Evolutionary conservation across 2,113 vertebrate species (phyloP).

Genomic region (Chiloscyllium plagiosum): DNA sequence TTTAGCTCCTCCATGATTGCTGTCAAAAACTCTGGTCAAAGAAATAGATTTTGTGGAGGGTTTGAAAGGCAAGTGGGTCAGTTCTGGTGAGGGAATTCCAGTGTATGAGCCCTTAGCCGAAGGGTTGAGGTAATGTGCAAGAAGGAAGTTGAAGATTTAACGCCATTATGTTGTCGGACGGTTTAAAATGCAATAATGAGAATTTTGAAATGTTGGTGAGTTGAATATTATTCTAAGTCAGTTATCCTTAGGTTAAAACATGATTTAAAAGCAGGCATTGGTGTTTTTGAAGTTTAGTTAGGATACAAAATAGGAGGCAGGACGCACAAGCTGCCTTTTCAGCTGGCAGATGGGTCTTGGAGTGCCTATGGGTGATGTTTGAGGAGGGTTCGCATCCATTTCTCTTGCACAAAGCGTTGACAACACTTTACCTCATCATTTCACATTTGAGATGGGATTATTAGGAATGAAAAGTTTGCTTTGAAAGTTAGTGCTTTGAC

Average conservation of each 20-base stretch:
- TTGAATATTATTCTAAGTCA: not conserved
- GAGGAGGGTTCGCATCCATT: not conserved
- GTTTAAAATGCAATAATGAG: not conserved
- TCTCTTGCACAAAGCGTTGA: too few relatives aligned
- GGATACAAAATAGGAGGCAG: not conserved
- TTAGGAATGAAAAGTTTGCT: not conserved
- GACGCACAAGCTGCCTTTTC: not conserved
- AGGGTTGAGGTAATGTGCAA: not conserved
- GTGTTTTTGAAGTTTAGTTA: not conserved
- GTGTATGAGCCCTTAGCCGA: not conserved
- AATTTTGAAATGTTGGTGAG: not conserved
- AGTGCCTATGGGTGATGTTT: too few relatives aligned
- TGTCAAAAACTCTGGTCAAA: not conserved
- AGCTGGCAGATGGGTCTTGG: not conserved
- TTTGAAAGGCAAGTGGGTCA: not conserved
- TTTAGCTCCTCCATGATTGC: not conserved
- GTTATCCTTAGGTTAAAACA: not conserved
- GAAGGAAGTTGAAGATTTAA: not conserved
- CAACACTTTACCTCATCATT: too few relatives aligned
- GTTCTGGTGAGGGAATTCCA: not conserved
- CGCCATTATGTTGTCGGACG: not conserved
- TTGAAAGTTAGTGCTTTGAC: not conserved
- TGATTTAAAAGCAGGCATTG: not conserved
- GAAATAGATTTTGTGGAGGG: not conserved
- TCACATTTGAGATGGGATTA: not conserved